A percentile compares a stretch with the other conserved stretches of the same genome.
phyloP scores from a whole-genome alignment of 2,888 invertebrate species.

The Tipula vernalis region DNA sequence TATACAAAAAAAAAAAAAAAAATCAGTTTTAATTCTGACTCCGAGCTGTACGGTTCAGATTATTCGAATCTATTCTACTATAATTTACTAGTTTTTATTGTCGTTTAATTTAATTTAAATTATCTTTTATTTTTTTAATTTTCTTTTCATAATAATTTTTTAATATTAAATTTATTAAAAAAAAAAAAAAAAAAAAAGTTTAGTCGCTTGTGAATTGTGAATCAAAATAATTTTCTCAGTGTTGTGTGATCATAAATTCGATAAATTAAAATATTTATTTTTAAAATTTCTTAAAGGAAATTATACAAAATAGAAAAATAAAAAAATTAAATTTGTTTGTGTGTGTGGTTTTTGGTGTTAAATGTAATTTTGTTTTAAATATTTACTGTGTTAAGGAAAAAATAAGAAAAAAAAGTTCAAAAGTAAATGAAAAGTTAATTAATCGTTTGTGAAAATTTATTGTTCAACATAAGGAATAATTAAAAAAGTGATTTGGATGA shows the following conservation, averaged over 20 bases:
- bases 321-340: neutral
- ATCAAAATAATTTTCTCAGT: neutral
- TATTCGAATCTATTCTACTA: neutral
- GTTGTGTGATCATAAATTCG: neutral
- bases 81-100: neutral
- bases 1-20: neutral
- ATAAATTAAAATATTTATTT: neutral
- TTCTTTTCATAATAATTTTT: too few relatives aligned
- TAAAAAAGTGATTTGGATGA: neutral
- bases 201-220: neutral
- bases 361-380: neutral
- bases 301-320: neutral
- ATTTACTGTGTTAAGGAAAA: neutral
- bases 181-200: neutral
- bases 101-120: neutral
- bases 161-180: neutral
- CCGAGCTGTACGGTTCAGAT: neutral
- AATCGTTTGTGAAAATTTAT: neutral
- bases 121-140: neutral
- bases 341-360: neutral
- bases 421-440: neutral
- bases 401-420: neutral
- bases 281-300: neutral
- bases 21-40: neutral
- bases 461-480: neutral